Conservation (phyloP, 2,113 vertebrate genomes). For the Oceanodroma tethys region DNA sequence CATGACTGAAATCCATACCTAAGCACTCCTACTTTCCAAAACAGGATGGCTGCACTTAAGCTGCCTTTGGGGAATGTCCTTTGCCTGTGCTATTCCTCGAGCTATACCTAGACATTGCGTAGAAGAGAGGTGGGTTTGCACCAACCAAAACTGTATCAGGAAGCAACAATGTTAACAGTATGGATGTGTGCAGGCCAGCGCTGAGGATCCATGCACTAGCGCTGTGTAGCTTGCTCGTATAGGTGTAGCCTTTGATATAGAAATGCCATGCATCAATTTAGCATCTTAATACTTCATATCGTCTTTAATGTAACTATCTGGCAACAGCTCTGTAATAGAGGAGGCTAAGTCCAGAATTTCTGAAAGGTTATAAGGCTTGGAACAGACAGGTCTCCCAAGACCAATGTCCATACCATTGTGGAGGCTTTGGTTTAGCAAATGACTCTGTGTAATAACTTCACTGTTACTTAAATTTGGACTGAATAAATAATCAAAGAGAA, state of each 20-base stretch:
- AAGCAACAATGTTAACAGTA: not conserved
- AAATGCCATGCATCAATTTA: not conserved
- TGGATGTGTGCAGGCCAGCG: fast-evolving
- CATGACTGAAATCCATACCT: not conserved
- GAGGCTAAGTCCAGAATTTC: not conserved
- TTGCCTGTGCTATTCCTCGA: not conserved
- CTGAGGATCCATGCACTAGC: not conserved
- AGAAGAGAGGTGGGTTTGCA: not conserved
- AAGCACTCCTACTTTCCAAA: not conserved
- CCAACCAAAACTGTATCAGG: not conserved
- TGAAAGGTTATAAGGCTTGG: not conserved
- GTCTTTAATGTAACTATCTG: not conserved
- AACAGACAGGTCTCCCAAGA: not conserved
- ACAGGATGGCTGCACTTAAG: not conserved
- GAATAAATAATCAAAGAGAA: not conserved
- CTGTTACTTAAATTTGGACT: not conserved
- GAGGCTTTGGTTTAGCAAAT: not conserved
- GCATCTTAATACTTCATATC: not conserved
- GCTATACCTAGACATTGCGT: not conserved
- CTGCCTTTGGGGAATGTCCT: not conserved
- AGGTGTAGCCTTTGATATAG: not conserved
- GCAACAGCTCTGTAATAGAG: not conserved
- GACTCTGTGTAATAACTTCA: not conserved
- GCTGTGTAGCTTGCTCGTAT: not conserved
- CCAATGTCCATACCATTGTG: not conserved